phyloP scores from a whole-genome alignment of 2,888 invertebrate genomes.

The Clostera curtula region DNA sequence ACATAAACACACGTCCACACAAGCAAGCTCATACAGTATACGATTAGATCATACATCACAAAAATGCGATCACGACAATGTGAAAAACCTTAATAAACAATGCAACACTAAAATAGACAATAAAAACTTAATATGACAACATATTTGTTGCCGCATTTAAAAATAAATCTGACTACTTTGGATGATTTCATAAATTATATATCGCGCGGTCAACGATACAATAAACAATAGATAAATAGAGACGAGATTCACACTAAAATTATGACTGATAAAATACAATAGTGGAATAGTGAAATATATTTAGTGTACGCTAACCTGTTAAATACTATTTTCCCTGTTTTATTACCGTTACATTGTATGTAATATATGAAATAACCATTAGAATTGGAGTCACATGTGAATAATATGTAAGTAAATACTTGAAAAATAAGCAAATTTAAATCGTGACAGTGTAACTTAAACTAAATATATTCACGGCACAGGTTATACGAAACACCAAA shows the following conservation, averaged over 20 bases:
- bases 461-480: conserved; percentile 16
- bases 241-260: conserved; percentile 29
- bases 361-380: too few species aligned
- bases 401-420: too few species aligned
- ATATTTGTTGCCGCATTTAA: conserved; percentile 21
- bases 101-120: conserved; percentile 42
- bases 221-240: conserved; percentile 12
- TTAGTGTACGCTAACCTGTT: conserved; percentile 14
- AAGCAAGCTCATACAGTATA: conserved; percentile 31
- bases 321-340: too few species aligned
- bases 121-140: conserved; percentile 51
- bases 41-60: conserved; percentile 41
- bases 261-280: conserved; percentile 17
- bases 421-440: not conserved
- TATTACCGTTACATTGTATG: too few species aligned
- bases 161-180: conserved; percentile 22
- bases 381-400: too few species aligned
- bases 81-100: conserved; percentile 36
- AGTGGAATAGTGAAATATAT: conserved; percentile 19
- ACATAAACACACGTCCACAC: conserved; percentile 25
- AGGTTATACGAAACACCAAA: conserved; percentile 15
- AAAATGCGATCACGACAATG: conserved; percentile 32
- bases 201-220: too few species aligned
- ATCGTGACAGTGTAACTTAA: conserved; percentile 6
- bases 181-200: too few species aligned